phyloP scores from a whole-genome alignment of 2,113 vertebrate genomes.

The Paramormyrops kingsleyae region DNA sequence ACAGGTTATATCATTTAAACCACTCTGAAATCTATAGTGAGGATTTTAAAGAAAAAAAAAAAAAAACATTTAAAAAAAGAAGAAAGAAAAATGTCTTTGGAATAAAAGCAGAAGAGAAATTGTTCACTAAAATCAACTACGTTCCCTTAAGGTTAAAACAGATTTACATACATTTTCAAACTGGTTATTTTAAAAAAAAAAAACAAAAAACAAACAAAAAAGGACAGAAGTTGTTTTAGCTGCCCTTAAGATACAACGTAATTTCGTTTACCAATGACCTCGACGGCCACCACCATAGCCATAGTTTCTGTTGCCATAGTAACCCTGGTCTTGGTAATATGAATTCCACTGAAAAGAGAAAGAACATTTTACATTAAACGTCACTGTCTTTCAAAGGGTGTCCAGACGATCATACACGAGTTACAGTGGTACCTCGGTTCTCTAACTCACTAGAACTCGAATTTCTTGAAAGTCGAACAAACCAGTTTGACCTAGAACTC shows the following conservation, averaged over 20 bases:
- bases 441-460: too few species aligned
- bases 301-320: constrained; percentile 47
- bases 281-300: constrained; percentile 40
- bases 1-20: not conserved
- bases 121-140: not conserved
- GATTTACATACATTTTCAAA: constrained; percentile 1
- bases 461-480: too few species aligned
- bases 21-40: not conserved
- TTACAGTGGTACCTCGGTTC: too few species aligned
- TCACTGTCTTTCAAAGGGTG: not conserved
- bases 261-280: constrained; percentile 58
- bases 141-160: not conserved
- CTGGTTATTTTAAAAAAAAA: not conserved
- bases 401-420: not conserved
- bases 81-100: not conserved
- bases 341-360: constrained; percentile 63
- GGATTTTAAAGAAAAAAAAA: too few species aligned
- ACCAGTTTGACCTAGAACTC: too few species aligned
- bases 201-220: not conserved
- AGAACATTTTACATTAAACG: not conserved
- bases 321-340: constrained; percentile 61
- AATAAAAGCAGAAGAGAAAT: not conserved
- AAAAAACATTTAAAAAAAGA: not conserved
- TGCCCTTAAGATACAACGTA: not conserved
- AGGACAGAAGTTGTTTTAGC: constrained; percentile 13